A percentile compares a stretch with the other conserved stretches of the same genome.
phyloP scores from a whole-genome alignment of 2,797 vertebrate genomes.

The Helostoma temminkii region DNA sequence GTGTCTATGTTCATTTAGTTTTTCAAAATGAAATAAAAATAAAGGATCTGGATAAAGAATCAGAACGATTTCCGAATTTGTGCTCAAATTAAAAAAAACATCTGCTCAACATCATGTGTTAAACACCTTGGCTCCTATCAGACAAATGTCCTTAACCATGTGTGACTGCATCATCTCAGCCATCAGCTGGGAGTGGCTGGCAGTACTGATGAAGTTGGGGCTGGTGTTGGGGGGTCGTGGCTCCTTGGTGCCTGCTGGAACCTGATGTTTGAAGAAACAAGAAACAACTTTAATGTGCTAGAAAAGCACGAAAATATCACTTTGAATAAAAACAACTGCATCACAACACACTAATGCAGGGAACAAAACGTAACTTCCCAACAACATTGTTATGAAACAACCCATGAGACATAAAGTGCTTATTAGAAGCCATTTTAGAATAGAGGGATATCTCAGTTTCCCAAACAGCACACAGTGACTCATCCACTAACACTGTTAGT shows the following conservation, averaged over 20 bases:
- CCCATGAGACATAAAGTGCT: neutral
- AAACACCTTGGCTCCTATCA: conserved; percentile 94
- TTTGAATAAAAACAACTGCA: conserved; percentile 5
- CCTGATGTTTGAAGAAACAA: conserved; percentile 75
- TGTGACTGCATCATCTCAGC: conserved; percentile 98
- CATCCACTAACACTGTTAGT: conserved; percentile 24
- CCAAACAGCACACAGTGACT: conserved; percentile 9
- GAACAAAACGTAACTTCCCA: neutral
- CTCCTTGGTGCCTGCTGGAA: conserved; percentile 87
- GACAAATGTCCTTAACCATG: conserved; percentile 95
- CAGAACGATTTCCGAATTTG: no score
- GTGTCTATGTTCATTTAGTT: neutral
- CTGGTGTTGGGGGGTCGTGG: conserved; percentile 74
- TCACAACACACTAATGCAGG: neutral
- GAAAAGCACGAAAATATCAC: neutral
- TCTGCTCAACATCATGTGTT: no score
- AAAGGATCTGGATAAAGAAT: no score
- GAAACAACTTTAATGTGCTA: neutral
- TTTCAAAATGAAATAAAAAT: no score
- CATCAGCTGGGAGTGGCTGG: conserved; percentile 89
- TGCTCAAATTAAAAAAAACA: no score
- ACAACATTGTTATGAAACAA: neutral
- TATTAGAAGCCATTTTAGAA: conserved; percentile 9
- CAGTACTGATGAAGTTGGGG: conserved; percentile 87
- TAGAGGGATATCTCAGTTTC: conserved; percentile 17